Evolutionary conservation across 2,797 vertebrate genomes (phyloP).

Genomic region (Danio kyathit): DNA sequence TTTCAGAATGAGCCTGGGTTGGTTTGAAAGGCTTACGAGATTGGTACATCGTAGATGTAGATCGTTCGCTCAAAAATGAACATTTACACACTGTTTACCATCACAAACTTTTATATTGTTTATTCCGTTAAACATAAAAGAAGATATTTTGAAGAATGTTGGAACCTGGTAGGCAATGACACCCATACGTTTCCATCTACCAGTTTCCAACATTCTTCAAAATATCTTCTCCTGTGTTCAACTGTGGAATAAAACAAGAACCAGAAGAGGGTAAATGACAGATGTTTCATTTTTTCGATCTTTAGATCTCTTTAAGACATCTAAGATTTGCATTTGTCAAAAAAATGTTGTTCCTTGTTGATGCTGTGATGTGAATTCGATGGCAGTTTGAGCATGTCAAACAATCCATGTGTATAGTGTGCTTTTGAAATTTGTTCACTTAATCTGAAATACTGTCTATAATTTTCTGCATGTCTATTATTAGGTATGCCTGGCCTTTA

Average conservation of each 20-base stretch:
- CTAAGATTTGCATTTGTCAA: not conserved
- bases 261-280: too few relatives aligned
- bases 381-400: not conserved
- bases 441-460: not conserved
- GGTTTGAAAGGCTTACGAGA: not conserved
- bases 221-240: too few relatives aligned
- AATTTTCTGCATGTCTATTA: conserved; percentile 26
- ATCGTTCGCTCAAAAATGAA: too few relatives aligned
- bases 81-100: too few relatives aligned
- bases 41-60: too few relatives aligned
- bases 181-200: too few relatives aligned
- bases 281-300: not conserved
- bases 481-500: conserved; percentile 95
- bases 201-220: too few relatives aligned
- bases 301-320: not conserved
- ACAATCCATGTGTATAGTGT: not conserved
- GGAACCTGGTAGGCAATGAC: too few relatives aligned
- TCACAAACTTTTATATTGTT: too few relatives aligned
- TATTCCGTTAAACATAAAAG: not conserved
- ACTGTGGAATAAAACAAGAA: too few relatives aligned
- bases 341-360: not conserved
- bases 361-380: too few relatives aligned
- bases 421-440: not conserved
- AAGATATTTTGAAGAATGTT: not conserved
- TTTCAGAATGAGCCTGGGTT: too few relatives aligned